Evolutionary conservation across 2,888 invertebrate genomes (phyloP), one percentile per base, ranked within the genome.

Genomic region (Eupithecia centaureata): DNA sequence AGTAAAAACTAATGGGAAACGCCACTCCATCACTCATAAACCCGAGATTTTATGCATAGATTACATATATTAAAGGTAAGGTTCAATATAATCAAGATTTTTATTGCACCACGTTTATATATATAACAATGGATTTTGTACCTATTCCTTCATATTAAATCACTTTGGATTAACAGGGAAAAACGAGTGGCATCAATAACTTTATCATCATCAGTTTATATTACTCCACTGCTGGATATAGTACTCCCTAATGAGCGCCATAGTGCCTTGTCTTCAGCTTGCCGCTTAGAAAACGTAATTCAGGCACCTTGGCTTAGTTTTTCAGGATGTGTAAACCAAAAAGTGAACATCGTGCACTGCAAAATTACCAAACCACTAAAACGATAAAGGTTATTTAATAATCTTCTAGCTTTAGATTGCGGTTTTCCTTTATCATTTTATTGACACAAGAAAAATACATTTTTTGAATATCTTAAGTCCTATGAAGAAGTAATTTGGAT

Each of bases 101-200:
- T n/a, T n/a, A n/a, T n/a, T n/a, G n/a, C n/a, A n/a, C n/a, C n/a
- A 52, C 35, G 59, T 59, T 52, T 63, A 52, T 59, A 64, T 57
- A 57, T 28, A 47, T 51, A 28, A 64, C 33, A 64, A 51, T 52
- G 52, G 25, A 15, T 58, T 28, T 22, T 25, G 57, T 2, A n/a
- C n/a, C n/a, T n/a, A 57, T 59, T 73, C 59, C 63, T 72, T 64
- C 64, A 72, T 67, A 59, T 66, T 63, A 67, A 69, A 67, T 71
- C 74, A 71, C 74, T 77, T 79, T 73, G 67, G 68, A 71, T 72
- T 73, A 75, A 71, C 76, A 64, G 70, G 68, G 68, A 71, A 67
- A 75, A 75, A 56, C 33, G 27, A 69, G 65, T 62, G 38, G 51
- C 5, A 47, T 10, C 15, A 30, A 54, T 54, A 56, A 61, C 51